Base-by-base conservation (phyloP, 2,888 invertebrate species). In the Papilio demoleus region DNA sequence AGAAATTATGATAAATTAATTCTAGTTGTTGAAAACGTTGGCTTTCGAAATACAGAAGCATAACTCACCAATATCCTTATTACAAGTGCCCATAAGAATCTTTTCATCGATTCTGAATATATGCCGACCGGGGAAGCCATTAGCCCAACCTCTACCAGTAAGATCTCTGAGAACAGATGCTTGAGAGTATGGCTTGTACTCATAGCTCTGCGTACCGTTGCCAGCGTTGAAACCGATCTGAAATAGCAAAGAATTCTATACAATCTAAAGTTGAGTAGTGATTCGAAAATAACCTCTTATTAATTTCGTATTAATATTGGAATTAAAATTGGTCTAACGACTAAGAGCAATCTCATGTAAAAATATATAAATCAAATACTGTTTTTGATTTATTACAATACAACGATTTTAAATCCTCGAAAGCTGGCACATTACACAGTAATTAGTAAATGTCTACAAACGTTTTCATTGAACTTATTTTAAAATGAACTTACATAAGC, bases 221-320 rank as follows among this genome's bases (percentile, higher is more conserved):
- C 99, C 99, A 66, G 97, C 99, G 85, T 99, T 99, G 85, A 99
- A 99, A 50, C 99, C 99, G 80, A 97, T 95, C 97, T 97, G 79
- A 47, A 86, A 79, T 3, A 14, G n/a, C 38, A 4, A 38, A 38
- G 12, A 38, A 38, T 38, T 14, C 4, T 38, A 38, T 38, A 12
- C 36, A 38, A 38, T 0, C 38, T 38, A 38, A 38, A 3, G 1
- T 31, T n/a, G n/a, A n/a, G n/a, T n/a, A n/a, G n/a, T n/a, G n/a
- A n/a, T n/a, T n/a, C n/a, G n/a, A n/a, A n/a, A n/a, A n/a, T n/a
- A n/a, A n/a, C n/a, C n/a, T n/a, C n/a, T n/a, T n/a, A n/a, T n/a
- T n/a, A n/a, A n/a, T n/a, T n/a, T n/a, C n/a, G n/a, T n/a, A n/a
- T n/a, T n/a, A n/a, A n/a, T n/a, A n/a, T n/a, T n/a, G n/a, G n/a